Conservation (phyloP, 1,140 invertebrate genomes). For the Orius laevigatus region DNA sequence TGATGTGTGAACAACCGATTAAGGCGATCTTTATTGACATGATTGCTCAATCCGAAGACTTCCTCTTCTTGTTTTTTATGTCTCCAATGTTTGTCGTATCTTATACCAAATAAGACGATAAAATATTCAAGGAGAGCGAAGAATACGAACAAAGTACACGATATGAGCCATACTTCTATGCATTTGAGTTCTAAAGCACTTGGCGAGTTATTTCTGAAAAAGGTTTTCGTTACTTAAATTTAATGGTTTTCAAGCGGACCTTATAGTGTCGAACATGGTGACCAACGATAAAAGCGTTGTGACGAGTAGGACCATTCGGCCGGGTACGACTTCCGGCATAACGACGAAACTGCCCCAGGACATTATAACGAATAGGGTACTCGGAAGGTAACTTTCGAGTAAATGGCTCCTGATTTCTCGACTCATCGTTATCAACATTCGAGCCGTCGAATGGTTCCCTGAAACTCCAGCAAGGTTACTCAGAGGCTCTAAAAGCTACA, state of each 20-base stretch:
- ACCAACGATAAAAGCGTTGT: slow-evolving; percentile 41
- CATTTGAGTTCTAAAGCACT: slow-evolving; percentile 47
- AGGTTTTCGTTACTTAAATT: neutral
- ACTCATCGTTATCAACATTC: slow-evolving; percentile 37
- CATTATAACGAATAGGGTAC: slow-evolving; percentile 43
- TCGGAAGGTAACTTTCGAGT: slow-evolving; percentile 43
- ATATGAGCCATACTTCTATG: slow-evolving; percentile 54
- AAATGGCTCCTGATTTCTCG: slow-evolving; percentile 39
- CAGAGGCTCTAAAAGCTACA: neutral
- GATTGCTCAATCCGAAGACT: slow-evolving; percentile 19
- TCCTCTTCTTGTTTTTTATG: slow-evolving; percentile 31
- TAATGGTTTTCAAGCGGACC: slow-evolving; percentile 25
- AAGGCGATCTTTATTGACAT: slow-evolving; percentile 15
- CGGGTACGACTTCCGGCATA: slow-evolving; percentile 42
- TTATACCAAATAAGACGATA: slow-evolving; percentile 43
- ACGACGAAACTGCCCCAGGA: slow-evolving; percentile 49
- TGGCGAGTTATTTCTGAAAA: slow-evolving; percentile 39
- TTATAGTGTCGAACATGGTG: slow-evolving; percentile 45
- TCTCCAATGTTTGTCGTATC: slow-evolving; percentile 41
- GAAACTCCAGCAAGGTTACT: slow-evolving; percentile 18
- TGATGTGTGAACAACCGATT: slow-evolving; percentile 10
- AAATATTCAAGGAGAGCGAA: slow-evolving; percentile 54
- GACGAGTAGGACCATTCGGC: slow-evolving; percentile 38
- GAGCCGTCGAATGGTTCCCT: slow-evolving; percentile 39
- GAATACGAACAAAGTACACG: slow-evolving; percentile 55